A percentile compares a stretch with the other conserved stretches of the same genome.
phyloP scores from a whole-genome alignment of 2,888 invertebrate species.

The Pseudococcus viburni region DNA sequence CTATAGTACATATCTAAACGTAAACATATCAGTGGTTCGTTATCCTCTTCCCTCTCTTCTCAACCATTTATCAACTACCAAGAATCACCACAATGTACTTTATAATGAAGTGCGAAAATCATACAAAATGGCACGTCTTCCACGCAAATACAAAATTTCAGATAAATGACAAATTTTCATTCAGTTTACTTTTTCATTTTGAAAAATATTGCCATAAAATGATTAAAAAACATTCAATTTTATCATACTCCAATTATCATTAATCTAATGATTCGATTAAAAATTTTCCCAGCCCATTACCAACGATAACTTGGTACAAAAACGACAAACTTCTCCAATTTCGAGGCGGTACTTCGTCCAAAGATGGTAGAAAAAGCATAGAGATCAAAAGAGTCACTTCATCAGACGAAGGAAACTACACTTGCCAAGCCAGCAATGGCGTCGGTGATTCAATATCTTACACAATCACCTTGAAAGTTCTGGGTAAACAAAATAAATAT shows the following conservation, averaged over 20 bases:
- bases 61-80: too few relatives aligned
- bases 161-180: too few relatives aligned
- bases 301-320: slow-evolving; percentile 93
- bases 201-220: too few relatives aligned
- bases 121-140: too few relatives aligned
- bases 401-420: slow-evolving; percentile 92
- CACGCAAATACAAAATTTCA: too few relatives aligned
- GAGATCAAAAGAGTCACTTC: slow-evolving; percentile 88
- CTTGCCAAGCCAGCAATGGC: slow-evolving; percentile 94
- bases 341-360: slow-evolving; percentile 83
- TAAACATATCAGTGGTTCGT: too few relatives aligned
- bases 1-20: too few relatives aligned
- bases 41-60: too few relatives aligned
- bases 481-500: slow-evolving; percentile 72
- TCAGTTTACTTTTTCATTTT: too few relatives aligned
- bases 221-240: too few relatives aligned
- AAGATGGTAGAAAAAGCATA: slow-evolving; percentile 95
- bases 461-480: slow-evolving; percentile 84
- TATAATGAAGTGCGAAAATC: too few relatives aligned
- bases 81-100: too few relatives aligned
- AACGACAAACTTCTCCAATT: slow-evolving; percentile 80
- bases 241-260: not conserved
- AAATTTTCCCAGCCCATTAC: slow-evolving; percentile 81
- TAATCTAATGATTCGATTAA: not conserved
- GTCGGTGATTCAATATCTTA: slow-evolving; percentile 88